phyloP scores from a whole-genome alignment of 2,113 vertebrate genomes.

The Diglossa brunneiventris region DNA sequence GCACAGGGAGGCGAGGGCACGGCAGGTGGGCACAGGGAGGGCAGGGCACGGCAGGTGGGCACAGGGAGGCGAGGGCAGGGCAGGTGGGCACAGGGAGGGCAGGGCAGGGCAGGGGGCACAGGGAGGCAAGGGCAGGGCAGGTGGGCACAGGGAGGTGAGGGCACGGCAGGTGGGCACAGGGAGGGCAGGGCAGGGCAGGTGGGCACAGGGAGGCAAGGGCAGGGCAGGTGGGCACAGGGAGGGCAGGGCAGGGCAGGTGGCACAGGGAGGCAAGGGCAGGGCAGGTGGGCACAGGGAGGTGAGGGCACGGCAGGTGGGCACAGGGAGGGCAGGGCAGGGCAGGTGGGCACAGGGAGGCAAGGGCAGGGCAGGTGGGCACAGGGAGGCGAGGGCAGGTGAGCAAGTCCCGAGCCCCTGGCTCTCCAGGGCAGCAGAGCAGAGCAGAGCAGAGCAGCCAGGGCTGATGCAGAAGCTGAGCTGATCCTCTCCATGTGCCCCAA shows the following conservation, averaged over 20 bases:
- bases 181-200: not conserved
- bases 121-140: not conserved
- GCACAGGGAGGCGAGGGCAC: not conserved
- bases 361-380: not conserved
- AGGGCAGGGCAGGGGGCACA: not conserved
- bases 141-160: not conserved
- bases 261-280: not conserved
- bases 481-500: not conserved
- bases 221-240: not conserved
- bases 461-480: not conserved
- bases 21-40: not conserved
- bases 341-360: too few species aligned
- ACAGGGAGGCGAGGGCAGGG: not conserved
- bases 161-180: too few species aligned
- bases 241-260: not conserved
- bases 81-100: too few species aligned
- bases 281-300: not conserved
- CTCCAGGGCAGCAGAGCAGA: not conserved
- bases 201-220: too few species aligned
- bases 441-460: not conserved
- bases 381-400: not conserved
- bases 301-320: too few species aligned
- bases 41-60: not conserved
- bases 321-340: not conserved
- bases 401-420: fast-evolving